Percentiles rank a stretch among this genome's conserved stretches.
Evolutionary conservation across 35 echinoderm and acorn worm genomes (phyloP).

Genomic region (Holothuria glaberrima): DNA sequence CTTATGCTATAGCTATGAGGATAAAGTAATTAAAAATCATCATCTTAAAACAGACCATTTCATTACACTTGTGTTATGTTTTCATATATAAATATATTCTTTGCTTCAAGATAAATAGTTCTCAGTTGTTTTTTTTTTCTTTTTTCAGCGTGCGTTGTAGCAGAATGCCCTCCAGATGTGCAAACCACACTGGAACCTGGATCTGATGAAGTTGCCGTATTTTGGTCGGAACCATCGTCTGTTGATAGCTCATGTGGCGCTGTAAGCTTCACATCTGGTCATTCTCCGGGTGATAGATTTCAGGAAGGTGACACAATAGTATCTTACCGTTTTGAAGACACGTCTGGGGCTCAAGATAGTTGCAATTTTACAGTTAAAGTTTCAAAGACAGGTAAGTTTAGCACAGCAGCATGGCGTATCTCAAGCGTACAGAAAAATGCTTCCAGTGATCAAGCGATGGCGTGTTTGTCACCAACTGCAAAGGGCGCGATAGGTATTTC

Average conservation of each 20-base stretch:
- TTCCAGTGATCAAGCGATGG: too few species aligned
- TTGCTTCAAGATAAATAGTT: too few species aligned
- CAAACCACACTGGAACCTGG: not conserved
- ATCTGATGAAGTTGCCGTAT: not conserved
- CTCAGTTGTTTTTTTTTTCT: too few species aligned
- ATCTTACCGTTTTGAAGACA: constrained; percentile 13
- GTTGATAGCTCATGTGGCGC: not conserved
- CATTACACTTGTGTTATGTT: too few species aligned
- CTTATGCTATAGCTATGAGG: too few species aligned
- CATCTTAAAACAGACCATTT: too few species aligned
- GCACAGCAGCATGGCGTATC: too few species aligned
- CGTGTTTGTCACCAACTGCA: too few species aligned
- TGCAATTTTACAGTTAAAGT: constrained; percentile 11
- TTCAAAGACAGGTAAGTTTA: not conserved
- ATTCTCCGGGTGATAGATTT: not conserved
- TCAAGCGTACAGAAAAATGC: too few species aligned
- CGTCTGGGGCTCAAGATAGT: not conserved
- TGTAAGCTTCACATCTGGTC: not conserved
- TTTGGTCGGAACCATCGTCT: not conserved
- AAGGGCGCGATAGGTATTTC: too few species aligned
- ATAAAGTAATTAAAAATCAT: too few species aligned
- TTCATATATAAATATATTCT: too few species aligned
- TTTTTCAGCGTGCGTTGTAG: not conserved
- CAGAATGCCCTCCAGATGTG: not conserved
- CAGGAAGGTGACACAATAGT: not conserved